Evolutionary conservation across 64 coral and sea anemone species (phyloP).

Genomic region (Montipora capricornis): DNA sequence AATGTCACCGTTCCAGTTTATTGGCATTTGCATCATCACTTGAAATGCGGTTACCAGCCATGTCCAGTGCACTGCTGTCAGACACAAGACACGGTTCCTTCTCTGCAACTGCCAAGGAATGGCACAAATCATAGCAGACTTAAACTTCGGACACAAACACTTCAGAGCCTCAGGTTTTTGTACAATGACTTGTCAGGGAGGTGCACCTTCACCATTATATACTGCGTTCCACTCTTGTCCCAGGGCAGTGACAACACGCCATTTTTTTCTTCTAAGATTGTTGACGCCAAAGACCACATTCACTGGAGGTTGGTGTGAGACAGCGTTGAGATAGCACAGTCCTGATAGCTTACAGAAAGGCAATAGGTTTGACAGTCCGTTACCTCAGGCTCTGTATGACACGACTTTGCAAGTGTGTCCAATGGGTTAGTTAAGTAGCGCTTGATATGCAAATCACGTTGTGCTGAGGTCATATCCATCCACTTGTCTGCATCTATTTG

Average conservation of each 20-base stretch:
- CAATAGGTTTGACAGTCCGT: too few relatives aligned
- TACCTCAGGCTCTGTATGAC: too few relatives aligned
- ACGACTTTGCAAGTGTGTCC: too few relatives aligned
- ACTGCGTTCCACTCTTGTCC: constrained; percentile 22
- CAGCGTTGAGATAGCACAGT: too few relatives aligned
- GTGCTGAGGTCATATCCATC: too few relatives aligned
- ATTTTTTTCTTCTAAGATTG: constrained; percentile 24
- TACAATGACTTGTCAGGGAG: not conserved
- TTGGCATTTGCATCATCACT: constrained; percentile 27
- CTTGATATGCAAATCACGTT: too few relatives aligned
- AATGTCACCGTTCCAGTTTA: constrained; percentile 6
- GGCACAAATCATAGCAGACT: constrained; percentile 38
- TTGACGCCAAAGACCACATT: constrained; percentile 54
- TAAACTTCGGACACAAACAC: constrained; percentile 28
- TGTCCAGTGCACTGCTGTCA: constrained; percentile 32
- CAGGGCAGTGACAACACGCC: constrained; percentile 44
- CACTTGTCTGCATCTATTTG: too few relatives aligned
- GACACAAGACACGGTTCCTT: not conserved
- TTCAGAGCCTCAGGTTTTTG: constrained; percentile 6
- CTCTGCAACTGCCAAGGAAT: constrained; percentile 46
- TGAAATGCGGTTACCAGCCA: constrained; percentile 51
- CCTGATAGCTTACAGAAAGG: too few relatives aligned
- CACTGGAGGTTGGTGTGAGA: constrained; percentile 3
- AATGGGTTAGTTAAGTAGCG: not conserved
- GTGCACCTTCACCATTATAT: too few relatives aligned